These are phyloP conservation scores for Eretmocerus hayati DNA, from an alignment of 2,888 invertebrate species.

Conservation along the genomic window DNA sequence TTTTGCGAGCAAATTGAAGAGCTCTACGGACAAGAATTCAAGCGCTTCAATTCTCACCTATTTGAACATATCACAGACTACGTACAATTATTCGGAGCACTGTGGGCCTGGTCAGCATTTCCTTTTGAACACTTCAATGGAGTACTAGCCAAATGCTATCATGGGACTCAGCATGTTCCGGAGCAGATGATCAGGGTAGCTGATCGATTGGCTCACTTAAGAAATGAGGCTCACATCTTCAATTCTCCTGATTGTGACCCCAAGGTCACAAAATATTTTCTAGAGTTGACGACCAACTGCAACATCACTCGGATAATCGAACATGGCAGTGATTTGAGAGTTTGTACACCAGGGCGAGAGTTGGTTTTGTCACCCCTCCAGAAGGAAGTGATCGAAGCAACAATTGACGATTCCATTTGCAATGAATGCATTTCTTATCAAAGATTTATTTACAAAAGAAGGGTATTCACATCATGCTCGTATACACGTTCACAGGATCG, in stretches of 20 bases:
- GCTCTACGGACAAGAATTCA: constrained; percentile 9
- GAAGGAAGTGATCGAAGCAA: neutral
- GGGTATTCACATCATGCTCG: too few relatives aligned
- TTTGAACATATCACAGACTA: constrained; percentile 14
- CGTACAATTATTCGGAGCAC: constrained; percentile 10
- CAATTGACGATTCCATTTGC: neutral
- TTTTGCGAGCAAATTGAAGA: constrained; percentile 7
- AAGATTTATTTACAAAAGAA: constrained; percentile 2
- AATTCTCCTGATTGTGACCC: neutral
- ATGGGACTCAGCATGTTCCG: constrained; percentile 10
- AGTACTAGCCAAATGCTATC: constrained; percentile 7
- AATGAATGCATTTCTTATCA: neutral
- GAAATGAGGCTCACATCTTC: neutral
- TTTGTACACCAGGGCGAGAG: too few relatives aligned
- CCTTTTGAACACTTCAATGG: constrained; percentile 18
- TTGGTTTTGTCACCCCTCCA: neutral
- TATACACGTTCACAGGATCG: too few relatives aligned
- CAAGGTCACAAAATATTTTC: neutral
- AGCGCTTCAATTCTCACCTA: constrained; percentile 17
- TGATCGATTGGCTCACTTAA: constrained; percentile 1
- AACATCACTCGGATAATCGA: neutral
- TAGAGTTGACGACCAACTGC: neutral
- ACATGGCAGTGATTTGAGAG: neutral
- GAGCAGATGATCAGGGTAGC: constrained; percentile 10
- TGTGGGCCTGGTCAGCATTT: constrained; percentile 19